A percentile compares a stretch with the other conserved stretches of the same genome.
Conservation (phyloP, 2,113 vertebrate species). For the Carollia perspicillata region DNA sequence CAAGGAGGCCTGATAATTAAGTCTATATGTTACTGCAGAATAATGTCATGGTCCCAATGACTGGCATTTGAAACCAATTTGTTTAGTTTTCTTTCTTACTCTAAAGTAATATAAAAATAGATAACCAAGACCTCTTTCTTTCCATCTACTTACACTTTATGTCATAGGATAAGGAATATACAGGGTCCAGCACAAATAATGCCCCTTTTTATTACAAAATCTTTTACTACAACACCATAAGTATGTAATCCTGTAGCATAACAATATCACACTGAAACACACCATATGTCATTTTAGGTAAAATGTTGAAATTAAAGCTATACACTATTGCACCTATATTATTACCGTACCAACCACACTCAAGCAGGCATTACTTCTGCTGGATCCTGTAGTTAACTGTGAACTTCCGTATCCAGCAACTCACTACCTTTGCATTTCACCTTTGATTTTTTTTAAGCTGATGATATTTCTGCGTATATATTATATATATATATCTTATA, state of each 20-base stretch:
- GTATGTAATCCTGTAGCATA: too few relatives aligned
- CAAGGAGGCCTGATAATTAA: conserved; percentile 73
- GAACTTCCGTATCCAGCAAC: neutral
- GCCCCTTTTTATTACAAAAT: too few relatives aligned
- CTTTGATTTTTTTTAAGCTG: neutral
- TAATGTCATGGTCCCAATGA: conserved; percentile 57
- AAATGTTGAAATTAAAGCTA: too few relatives aligned
- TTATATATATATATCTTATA: neutral
- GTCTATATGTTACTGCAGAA: conserved; percentile 72
- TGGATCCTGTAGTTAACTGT: neutral
- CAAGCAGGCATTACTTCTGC: too few relatives aligned
- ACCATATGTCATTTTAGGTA: too few relatives aligned
- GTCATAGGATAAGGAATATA: conserved; percentile 31
- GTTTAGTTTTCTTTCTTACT: conserved; percentile 75
- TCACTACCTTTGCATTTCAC: neutral
- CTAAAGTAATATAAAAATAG: conserved; percentile 80
- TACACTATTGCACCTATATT: too few relatives aligned
- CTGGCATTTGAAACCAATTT: conserved; percentile 77
- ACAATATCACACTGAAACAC: too few relatives aligned
- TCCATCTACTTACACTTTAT: conserved; percentile 67
- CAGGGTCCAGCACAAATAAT: too few relatives aligned
- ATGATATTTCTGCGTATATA: neutral
- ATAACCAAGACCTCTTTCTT: conserved; percentile 69
- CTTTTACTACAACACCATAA: too few relatives aligned
- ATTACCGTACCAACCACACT: too few relatives aligned